Evolutionary conservation across 2,797 vertebrate species (phyloP), one percentile per base, ranked within the genome.

Genomic region (Todus mexicanus): DNA sequence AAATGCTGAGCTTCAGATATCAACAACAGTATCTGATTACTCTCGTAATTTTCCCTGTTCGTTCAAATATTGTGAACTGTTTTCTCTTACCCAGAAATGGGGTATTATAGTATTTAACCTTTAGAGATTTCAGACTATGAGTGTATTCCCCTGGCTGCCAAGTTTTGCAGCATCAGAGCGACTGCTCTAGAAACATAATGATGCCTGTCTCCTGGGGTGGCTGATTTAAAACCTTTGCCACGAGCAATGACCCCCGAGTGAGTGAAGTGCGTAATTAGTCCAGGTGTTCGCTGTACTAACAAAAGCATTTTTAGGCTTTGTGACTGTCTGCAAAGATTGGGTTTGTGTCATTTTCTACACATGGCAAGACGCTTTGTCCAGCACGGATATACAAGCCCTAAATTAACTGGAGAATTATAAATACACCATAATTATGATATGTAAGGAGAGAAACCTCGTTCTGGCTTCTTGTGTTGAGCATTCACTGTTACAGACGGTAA

Each of bases 191-290:
- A 76, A 93, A 71, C 59, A 91, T 56, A 94, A 90, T 78, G 56
- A 74, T 88, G 84, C 78, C 89, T 84, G 72, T 92, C 92, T 83
- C 83, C 93, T 93, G 90, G 75, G 53, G 84, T 83, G 89, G 65
- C 92, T 94, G 92, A 96, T 96, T 95, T 94, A 92, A 96, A 96
- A 96, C 96, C 84, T 96, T 94, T 95, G 93, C 91, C 93, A 86
- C 73, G 71, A 91, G 80, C 70, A 60, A 56, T 94, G 93, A 95
- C 94, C 92, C 80, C 84, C 21, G 4, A 85, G 90, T 84, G 94
- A 96, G 79, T 87, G 45, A 89, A 91, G 90, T 90, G 87, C 18
- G 18, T 89, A 96, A 94, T 96, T 95, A 91, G 93, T 95, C 96
- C 95, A 96, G 95, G 96, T 97, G 95, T 95, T 96, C 82, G 20